Evolutionary conservation across 2,113 vertebrate genomes (phyloP).

Genomic region (Tyto alba): DNA sequence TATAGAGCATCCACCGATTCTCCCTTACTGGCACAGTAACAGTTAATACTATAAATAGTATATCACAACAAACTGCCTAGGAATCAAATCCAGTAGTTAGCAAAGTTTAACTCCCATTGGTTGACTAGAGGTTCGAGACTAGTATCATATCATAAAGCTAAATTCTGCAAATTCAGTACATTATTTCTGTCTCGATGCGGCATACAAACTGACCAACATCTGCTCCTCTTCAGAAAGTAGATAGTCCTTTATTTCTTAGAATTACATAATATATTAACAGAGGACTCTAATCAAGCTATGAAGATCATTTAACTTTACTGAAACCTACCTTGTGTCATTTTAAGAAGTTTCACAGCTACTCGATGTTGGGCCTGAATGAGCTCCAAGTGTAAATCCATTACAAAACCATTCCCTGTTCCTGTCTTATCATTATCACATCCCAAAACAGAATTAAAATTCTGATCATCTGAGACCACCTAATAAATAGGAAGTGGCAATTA

Average conservation of each 20-base stretch:
- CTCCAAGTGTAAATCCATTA: constrained; percentile 85
- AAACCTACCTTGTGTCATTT: constrained; percentile 74
- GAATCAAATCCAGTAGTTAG: background rate
- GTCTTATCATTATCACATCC: constrained; percentile 1
- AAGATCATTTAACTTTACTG: background rate
- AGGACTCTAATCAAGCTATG: background rate
- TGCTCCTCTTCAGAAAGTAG: background rate
- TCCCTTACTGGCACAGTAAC: background rate
- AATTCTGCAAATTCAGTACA: background rate
- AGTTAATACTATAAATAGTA: background rate
- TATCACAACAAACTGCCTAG: background rate
- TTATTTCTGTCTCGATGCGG: background rate
- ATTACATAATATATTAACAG: background rate
- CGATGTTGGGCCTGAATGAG: constrained; percentile 83
- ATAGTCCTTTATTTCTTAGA: background rate
- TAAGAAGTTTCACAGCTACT: constrained; percentile 79
- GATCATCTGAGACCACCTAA: constrained; percentile 30
- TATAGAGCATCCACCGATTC: background rate
- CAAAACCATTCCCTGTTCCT: constrained; percentile 48
- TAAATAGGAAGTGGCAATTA: constrained; percentile 21
- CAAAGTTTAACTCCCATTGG: background rate
- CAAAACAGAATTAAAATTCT: constrained; percentile 8
- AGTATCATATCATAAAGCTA: background rate
- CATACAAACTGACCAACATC: background rate
- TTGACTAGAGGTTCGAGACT: background rate